Evolutionary conservation across 2,797 vertebrate genomes (phyloP).

Genomic region (Enteromius mattozi): DNA sequence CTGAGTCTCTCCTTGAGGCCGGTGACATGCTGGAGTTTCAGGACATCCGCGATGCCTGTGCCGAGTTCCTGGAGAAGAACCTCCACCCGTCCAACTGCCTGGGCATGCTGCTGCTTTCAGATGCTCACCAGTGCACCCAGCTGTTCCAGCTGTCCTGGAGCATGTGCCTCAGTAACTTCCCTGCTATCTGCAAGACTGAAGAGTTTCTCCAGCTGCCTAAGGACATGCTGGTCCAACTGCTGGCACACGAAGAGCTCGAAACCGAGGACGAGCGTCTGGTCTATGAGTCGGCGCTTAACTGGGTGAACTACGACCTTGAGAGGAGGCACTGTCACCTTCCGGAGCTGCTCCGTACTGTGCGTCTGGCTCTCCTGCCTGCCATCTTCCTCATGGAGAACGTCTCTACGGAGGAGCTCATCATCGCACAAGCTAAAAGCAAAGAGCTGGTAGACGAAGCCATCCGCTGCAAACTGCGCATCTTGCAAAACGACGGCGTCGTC

Average conservation of each 20-base stretch:
- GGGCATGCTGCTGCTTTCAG: conserved; percentile 94
- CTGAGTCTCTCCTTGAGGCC: conserved; percentile 93
- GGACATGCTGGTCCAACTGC: conserved; percentile 94
- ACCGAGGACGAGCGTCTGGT: conserved; percentile 96
- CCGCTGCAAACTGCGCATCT: conserved; percentile 94
- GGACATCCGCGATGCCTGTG: conserved; percentile 96
- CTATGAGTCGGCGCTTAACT: conserved; percentile 94
- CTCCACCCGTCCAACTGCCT: conserved; percentile 96
- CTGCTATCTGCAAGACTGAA: conserved; percentile 94
- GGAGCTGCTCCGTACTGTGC: conserved; percentile 90
- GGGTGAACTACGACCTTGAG: conserved; percentile 94
- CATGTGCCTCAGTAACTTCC: conserved; percentile 98
- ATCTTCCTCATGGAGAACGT: conserved; percentile 99
- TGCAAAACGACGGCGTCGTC: conserved; percentile 96
- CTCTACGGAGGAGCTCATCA: conserved; percentile 94
- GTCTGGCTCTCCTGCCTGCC: conserved; percentile 92
- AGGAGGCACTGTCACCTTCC: conserved; percentile 90
- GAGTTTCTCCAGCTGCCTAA: conserved; percentile 98
- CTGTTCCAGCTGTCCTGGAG: conserved; percentile 95
- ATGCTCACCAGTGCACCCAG: conserved; percentile 96
- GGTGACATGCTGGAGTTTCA: conserved; percentile 99
- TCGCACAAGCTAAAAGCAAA: conserved; percentile 93
- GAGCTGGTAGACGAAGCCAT: conserved; percentile 97
- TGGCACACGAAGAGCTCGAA: conserved; percentile 96
- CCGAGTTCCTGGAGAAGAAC: conserved; percentile 96